Percentiles rank a stretch among this genome's conserved stretches.
Evolutionary conservation across 2,113 vertebrate genomes (phyloP).

Genomic region (Sus scrofa): DNA sequence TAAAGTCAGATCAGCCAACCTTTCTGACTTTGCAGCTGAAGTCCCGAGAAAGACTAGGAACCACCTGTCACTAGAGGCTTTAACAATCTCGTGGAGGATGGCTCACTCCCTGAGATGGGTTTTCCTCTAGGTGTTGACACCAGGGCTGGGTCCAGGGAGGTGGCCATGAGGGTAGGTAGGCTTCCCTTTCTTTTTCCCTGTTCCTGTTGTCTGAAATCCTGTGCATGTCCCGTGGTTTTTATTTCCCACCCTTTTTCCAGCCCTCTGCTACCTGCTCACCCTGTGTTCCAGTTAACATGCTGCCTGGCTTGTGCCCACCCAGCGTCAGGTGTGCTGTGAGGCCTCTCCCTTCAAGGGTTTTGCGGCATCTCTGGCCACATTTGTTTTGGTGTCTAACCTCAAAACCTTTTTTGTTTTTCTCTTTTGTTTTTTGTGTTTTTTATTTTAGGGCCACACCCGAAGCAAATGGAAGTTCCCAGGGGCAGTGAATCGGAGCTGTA

Average conservation of each 20-base stretch:
- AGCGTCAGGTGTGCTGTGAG: background rate
- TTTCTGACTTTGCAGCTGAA: background rate
- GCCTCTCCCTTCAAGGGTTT: constrained; percentile 73
- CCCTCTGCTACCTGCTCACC: background rate
- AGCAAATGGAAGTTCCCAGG: no score
- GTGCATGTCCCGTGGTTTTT: background rate
- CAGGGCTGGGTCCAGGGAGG: background rate
- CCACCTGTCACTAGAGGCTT: background rate
- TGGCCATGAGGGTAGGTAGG: background rate
- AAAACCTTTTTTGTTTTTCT: background rate
- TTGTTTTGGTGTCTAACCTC: background rate
- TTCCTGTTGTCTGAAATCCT: background rate
- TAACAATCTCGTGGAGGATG: background rate
- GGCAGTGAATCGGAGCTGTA: no score
- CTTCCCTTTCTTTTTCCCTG: background rate
- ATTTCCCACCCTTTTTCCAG: background rate
- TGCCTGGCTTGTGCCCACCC: background rate
- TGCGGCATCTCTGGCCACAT: background rate
- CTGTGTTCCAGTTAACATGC: background rate
- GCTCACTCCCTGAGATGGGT: background rate
- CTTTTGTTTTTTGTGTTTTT: background rate
- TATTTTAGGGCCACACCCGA: background rate
- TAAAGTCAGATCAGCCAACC: background rate
- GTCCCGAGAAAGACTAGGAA: background rate
- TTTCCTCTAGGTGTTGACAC: background rate